These are phyloP conservation scores for Macropis europaea DNA, from an alignment of 2,888 invertebrate genomes.

Conservation along the genomic window DNA sequence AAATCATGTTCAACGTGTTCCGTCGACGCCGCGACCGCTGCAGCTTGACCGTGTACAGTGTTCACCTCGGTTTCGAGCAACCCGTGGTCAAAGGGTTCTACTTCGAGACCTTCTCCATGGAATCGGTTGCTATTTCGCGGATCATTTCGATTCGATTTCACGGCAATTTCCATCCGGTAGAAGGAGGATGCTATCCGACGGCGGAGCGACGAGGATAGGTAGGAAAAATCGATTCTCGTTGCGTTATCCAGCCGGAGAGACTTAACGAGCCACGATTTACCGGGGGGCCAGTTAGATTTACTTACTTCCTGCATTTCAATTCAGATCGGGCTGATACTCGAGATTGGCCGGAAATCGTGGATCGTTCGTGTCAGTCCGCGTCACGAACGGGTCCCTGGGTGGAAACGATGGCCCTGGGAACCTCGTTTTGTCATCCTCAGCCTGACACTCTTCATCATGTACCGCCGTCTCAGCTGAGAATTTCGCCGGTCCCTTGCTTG, in stretches of 20 bases:
- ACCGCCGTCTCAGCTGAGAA: too few species aligned
- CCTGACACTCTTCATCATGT: too few species aligned
- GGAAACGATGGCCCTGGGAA: too few species aligned
- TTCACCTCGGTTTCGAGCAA: too few species aligned
- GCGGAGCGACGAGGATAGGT: conserved; percentile 10
- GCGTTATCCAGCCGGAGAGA: conserved; percentile 10
- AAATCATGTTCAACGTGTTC: too few species aligned
- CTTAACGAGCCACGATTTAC: conserved; percentile 47
- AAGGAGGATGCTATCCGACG: neutral
- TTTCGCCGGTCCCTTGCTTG: too few species aligned
- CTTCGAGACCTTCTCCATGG: too few species aligned
- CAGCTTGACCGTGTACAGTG: too few species aligned
- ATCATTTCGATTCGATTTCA: neutral
- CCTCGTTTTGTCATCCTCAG: too few species aligned
- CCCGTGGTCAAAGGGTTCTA: too few species aligned
- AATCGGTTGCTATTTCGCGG: neutral
- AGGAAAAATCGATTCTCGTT: conserved; percentile 37
- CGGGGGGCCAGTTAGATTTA: conserved; percentile 27
- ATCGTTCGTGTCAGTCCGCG: conserved; percentile 43
- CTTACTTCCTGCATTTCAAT: conserved; percentile 44
- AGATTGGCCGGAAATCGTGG: conserved; percentile 45
- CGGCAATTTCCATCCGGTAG: neutral
- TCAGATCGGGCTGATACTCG: conserved; percentile 40
- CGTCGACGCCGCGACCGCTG: too few species aligned
- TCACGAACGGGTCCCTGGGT: conserved; percentile 27